Evolutionary conservation across 2,888 invertebrate species (phyloP), one percentile per base, ranked within the genome.

Genomic region (Agrotis puta): DNA sequence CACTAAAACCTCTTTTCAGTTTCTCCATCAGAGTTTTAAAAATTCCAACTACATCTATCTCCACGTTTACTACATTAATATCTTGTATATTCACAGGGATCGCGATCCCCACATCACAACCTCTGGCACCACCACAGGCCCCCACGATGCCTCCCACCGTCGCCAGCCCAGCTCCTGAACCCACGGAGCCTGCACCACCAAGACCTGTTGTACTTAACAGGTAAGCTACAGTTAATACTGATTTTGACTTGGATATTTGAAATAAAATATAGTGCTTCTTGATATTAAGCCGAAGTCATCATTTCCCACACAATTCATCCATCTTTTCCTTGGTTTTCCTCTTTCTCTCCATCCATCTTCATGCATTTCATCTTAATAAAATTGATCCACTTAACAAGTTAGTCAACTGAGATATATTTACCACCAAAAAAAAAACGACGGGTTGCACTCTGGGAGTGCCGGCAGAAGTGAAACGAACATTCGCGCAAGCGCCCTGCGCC

Each of bases 131-230:
- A 3, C 74, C 86, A 47, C 76, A 80, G n/a, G 74, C 81, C 0
- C 64, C 85, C 0, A 18, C 74, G 11, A 22, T 50, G 1, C 61
- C 74, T 0, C 54, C 80, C 0, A 70, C 74, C 5, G 58, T 69
- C 7, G 61, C 66, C 54, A 72, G 33, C 20, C 58, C 78, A 3
- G 82, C 83, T 5, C 66, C 85, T 0, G 68, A 70, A 3, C 69
- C 83, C 4, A 76, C 87, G 24, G 66, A 68, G 16, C 33, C 81
- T 0, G 89, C 90, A 3, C 85, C 91, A 5, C 87, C 88, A 0
- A 77, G 77, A 72, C 92, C 93, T 2, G 73, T 87, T 48, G 61
- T 92, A 27, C 85, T 93, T 2, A 93, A 93, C 79, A 91, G 92
- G 93, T 92, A 83, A 71, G 73, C 33, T 27, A 16, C 6, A n/a